Evolutionary conservation across 2,888 invertebrate genomes (phyloP).

Genomic region (Diarsia mendica): DNA sequence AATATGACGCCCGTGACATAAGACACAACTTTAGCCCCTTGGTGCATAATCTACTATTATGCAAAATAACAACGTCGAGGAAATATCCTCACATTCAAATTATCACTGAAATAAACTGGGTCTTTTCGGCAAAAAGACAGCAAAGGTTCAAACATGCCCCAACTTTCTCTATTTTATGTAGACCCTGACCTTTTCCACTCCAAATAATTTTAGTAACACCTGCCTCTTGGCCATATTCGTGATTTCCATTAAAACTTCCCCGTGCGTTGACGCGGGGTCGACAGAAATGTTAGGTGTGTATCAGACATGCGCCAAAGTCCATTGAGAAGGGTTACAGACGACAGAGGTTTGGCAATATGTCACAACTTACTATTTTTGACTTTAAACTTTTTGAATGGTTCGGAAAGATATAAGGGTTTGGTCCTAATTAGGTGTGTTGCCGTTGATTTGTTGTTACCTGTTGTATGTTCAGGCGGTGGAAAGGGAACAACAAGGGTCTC

Average conservation of each 20-base stretch:
- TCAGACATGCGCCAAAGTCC: slow-evolving; percentile 19
- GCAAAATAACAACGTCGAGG: background rate
- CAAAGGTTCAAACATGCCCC: background rate
- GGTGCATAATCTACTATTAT: no score
- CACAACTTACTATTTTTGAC: slow-evolving; percentile 33
- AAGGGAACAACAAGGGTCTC: background rate
- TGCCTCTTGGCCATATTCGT: slow-evolving; percentile 7
- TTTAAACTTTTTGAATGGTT: slow-evolving; percentile 25
- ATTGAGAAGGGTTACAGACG: slow-evolving; percentile 34
- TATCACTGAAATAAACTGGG: background rate
- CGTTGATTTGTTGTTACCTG: background rate
- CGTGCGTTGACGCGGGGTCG: slow-evolving; percentile 32
- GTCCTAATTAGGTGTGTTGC: background rate
- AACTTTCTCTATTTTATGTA: slow-evolving; percentile 18
- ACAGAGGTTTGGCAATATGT: slow-evolving; percentile 20
- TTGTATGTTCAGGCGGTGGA: background rate
- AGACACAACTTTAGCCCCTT: no score
- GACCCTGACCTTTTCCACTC: slow-evolving; percentile 40
- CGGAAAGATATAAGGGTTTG: slow-evolving; percentile 2
- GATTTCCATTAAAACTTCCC: slow-evolving; percentile 52
- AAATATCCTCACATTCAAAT: background rate
- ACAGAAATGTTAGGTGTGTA: slow-evolving; percentile 32
- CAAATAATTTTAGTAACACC: slow-evolving; percentile 38
- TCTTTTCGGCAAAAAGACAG: slow-evolving; percentile 3
- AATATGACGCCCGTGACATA: no score